These are phyloP conservation scores for Eupithecia vulgata DNA, from an alignment of 2,888 invertebrate genomes.

Conservation along the genomic window DNA sequence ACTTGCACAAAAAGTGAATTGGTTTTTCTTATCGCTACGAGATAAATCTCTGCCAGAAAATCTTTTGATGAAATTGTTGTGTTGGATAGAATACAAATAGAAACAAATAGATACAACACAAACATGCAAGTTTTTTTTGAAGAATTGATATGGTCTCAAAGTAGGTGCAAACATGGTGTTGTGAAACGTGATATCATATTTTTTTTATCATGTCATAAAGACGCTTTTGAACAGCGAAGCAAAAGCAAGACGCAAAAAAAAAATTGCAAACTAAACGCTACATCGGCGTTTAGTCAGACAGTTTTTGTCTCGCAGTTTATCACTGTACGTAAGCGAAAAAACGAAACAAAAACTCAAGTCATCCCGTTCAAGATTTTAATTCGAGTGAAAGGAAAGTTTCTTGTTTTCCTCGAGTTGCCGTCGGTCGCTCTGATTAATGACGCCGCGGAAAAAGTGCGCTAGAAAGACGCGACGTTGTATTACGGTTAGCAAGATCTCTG, in stretches of 20 bases:
- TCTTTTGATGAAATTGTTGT: neutral
- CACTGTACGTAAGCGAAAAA: slow-evolving; percentile 51
- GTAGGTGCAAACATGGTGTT: too few relatives aligned
- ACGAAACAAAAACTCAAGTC: slow-evolving; percentile 52
- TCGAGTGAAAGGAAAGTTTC: slow-evolving; percentile 70
- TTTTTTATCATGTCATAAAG: neutral
- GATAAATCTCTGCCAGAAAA: neutral
- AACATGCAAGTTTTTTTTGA: too few relatives aligned
- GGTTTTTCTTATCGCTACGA: neutral
- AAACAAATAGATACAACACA: too few relatives aligned
- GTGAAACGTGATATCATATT: neutral
- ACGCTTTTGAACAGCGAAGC: neutral
- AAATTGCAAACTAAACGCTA: neutral
- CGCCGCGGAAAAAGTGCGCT: slow-evolving; percentile 25
- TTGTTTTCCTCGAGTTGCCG: slow-evolving; percentile 62
- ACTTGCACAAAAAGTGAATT: neutral
- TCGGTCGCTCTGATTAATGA: slow-evolving; percentile 63
- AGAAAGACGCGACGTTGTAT: slow-evolving; percentile 17
- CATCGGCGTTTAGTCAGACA: slow-evolving; percentile 45
- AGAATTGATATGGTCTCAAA: too few relatives aligned
- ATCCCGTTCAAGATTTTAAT: slow-evolving; percentile 67
- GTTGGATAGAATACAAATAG: neutral
- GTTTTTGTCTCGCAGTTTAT: slow-evolving; percentile 53
- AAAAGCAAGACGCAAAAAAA: neutral
- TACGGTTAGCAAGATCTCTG: slow-evolving; percentile 13